Percentiles rank a stretch among this genome's conserved stretches.
These are phyloP conservation scores for Tethea ocularis DNA, from an alignment of 2,888 invertebrate species.

Conservation along the genomic window DNA sequence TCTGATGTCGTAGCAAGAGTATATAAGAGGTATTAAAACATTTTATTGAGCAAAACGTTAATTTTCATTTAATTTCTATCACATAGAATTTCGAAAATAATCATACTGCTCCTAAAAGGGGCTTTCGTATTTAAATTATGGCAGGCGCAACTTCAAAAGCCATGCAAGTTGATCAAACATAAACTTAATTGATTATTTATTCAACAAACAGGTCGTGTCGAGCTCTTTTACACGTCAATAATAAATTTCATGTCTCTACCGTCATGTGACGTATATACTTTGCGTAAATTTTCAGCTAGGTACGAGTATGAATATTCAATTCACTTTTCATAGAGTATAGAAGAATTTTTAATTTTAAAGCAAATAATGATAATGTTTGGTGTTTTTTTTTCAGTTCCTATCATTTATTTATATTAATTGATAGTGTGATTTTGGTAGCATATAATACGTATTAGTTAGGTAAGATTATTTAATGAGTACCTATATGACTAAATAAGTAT, in stretches of 20 bases:
- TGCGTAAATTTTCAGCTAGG: constrained; percentile 21
- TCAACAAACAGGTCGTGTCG: constrained; percentile 23
- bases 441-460: too few relatives aligned
- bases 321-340: constrained; percentile 14
- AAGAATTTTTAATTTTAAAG: constrained; percentile 11
- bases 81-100: background rate
- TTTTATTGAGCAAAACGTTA: background rate
- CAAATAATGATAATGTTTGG: background rate
- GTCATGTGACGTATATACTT: constrained; percentile 16
- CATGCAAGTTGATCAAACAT: constrained; percentile 24
- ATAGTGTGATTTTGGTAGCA: background rate
- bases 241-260: constrained; percentile 19
- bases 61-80: background rate
- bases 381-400: too few relatives aligned
- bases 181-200: constrained; percentile 31
- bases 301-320: constrained; percentile 19
- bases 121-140: constrained; percentile 4
- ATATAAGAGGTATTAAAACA: background rate
- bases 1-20: background rate
- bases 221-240: constrained; percentile 30
- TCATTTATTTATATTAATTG: background rate
- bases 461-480: too few relatives aligned
- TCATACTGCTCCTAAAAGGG: constrained; percentile 7
- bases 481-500: too few relatives aligned
- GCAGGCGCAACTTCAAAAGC: constrained; percentile 11